phyloP scores from a whole-genome alignment of 2,113 vertebrate genomes.

The Nothobranchius kuhntae region DNA sequence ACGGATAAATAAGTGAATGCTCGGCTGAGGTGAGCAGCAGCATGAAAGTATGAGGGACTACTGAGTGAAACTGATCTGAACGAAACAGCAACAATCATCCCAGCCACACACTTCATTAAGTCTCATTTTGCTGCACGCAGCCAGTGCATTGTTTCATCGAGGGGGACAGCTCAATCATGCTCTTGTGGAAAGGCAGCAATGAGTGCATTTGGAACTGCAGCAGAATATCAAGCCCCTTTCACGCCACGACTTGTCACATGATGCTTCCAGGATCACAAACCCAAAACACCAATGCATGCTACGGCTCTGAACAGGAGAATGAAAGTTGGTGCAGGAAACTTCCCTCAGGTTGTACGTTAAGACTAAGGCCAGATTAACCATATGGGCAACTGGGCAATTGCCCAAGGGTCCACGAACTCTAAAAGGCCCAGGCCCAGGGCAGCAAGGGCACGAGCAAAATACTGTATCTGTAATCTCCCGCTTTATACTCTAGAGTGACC shows the following conservation, averaged over 20 bases:
- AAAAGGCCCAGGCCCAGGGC: too few relatives aligned
- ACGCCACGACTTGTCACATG: constrained; percentile 47
- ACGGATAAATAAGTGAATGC: constrained; percentile 6
- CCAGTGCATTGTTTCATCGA: constrained; percentile 37
- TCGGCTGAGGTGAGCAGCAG: constrained; percentile 1
- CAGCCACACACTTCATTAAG: constrained; percentile 49
- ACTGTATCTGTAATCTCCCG: too few relatives aligned
- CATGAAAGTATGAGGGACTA: constrained; percentile 16
- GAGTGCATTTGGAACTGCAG: constrained; percentile 54
- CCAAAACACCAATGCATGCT: constrained; percentile 35
- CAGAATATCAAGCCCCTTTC: constrained; percentile 58
- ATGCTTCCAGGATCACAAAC: constrained; percentile 42
- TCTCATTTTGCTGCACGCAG: constrained; percentile 27
- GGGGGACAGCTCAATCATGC: constrained; percentile 45
- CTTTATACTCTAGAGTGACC: too few relatives aligned
- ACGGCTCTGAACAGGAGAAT: constrained; percentile 19
- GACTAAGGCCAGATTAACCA: not conserved
- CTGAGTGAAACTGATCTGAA: constrained; percentile 24
- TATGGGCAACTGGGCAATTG: too few relatives aligned
- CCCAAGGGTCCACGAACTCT: too few relatives aligned
- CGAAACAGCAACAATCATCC: constrained; percentile 37
- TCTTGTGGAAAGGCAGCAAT: constrained; percentile 37
- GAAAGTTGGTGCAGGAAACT: constrained; percentile 6
- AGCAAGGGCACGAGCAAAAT: too few relatives aligned
- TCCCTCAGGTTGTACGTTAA: constrained; percentile 1